Percentiles rank a stretch among this genome's conserved stretches.
Conservation (phyloP, 2,113 vertebrate species). For the Salminus brasiliensis region DNA sequence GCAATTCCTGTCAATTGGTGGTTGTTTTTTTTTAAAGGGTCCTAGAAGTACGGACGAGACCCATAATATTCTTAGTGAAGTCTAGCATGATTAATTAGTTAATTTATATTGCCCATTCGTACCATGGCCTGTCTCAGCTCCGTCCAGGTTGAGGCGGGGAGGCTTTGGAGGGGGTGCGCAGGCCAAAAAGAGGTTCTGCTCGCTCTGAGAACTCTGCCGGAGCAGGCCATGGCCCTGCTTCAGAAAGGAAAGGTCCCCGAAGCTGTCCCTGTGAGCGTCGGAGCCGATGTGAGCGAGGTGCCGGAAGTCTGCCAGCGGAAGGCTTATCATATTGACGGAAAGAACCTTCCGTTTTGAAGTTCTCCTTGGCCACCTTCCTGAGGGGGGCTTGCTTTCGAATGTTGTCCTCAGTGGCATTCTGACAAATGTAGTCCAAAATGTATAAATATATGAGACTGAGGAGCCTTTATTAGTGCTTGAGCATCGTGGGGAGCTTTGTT, state of each 20-base stretch:
- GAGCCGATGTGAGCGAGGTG: constrained; percentile 76
- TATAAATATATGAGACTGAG: neutral
- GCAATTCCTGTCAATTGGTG: too few species aligned
- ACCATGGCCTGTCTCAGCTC: constrained; percentile 55
- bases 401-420: constrained; percentile 72
- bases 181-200: constrained; percentile 80
- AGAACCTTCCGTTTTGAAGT: constrained; percentile 60
- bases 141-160: constrained; percentile 87
- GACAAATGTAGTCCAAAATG: constrained; percentile 11
- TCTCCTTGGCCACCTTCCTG: constrained; percentile 62
- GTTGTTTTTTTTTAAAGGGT: neutral
- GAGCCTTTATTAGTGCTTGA: neutral
- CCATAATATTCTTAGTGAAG: neutral
- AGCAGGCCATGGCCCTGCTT: constrained; percentile 68
- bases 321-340: constrained; percentile 80
- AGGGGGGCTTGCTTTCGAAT: constrained; percentile 62
- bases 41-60: neutral
- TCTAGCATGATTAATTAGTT: neutral
- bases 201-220: constrained; percentile 78
- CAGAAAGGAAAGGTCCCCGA: constrained; percentile 79
- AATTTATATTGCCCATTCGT: neutral
- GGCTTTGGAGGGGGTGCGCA: constrained; percentile 89
- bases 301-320: constrained; percentile 77
- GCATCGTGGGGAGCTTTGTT: neutral
- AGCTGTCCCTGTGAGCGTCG: constrained; percentile 67